Evolutionary conservation across 2,888 invertebrate species (phyloP), one percentile per base, ranked within the genome.

Genomic region (Eupithecia abbreviata): DNA sequence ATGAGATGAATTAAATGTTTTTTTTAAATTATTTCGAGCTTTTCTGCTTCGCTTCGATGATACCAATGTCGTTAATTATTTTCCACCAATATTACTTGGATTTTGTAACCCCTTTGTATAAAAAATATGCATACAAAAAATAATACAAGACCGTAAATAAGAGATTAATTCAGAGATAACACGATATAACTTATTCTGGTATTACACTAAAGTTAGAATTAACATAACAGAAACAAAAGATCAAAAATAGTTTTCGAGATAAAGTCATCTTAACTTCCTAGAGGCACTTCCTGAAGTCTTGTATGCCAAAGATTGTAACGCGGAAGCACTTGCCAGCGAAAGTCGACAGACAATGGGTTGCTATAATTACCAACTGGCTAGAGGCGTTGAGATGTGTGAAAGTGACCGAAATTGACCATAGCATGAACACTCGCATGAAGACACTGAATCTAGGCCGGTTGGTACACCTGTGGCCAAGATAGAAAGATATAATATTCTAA

Each of bases 271-370:
- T 55, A 65, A 76, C 73, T 69, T 73, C 71, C 73, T 73, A 47
- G 73, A 12, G 43, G 55, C 43, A 77, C 77, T 77, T 74, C 74
- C 75, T 75, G 58, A 73, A 47, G 75, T 72, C 66, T 69, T 58
- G 62, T 67, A 58, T 73, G 78, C 76, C 82, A 78, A 76, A 81
- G 78, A 82, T 71, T 79, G 77, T 80, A 30, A 75, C 79, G 81
- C 85, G 85, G 85, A 85, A 86, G 85, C 83, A 82, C 81, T 82
- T 84, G 83, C 82, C 76, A 87, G 92, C 89, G 92, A 92, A 92
- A 92, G 92, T 90, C 79, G 81, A 70, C 71, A 89, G 88, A 92
- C 91, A 92, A 91, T 92, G 87, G 87, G 84, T 78, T 85, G 85
- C 90, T 90, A 90, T 91, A 85, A 86, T 81, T 82, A 84, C 79